These are phyloP conservation scores for Cottoperca gobio DNA, from an alignment of 2,797 vertebrate species.

Conservation along the genomic window DNA sequence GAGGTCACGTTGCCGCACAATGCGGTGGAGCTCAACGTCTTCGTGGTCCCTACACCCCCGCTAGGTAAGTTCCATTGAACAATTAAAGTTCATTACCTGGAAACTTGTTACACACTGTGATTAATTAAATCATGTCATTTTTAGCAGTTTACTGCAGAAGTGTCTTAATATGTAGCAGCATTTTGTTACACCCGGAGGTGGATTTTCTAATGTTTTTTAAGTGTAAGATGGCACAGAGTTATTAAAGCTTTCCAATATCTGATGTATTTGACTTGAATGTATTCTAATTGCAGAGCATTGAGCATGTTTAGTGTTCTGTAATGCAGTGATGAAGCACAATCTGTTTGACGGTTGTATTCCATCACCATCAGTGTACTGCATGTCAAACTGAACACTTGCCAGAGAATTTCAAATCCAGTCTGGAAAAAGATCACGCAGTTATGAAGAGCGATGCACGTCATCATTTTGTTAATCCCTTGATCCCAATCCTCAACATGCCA, in stretches of 20 bases:
- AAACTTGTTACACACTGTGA: not conserved
- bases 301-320: not conserved
- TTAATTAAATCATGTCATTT: not conserved
- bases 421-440: conserved; percentile 33
- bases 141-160: not conserved
- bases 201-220: not conserved
- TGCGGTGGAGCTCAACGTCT: conserved; percentile 94
- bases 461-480: conserved; percentile 39
- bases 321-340: not conserved
- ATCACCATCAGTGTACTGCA: not conserved
- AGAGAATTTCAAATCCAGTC: conserved; percentile 24
- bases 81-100: not conserved
- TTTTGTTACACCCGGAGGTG: not conserved
- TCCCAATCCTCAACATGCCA: conserved; percentile 9
- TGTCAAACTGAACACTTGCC: conserved; percentile 6
- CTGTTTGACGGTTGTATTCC: not conserved
- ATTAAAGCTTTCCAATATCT: not conserved
- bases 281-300: not conserved
- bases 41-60: conserved; percentile 87
- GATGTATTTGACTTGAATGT: not conserved
- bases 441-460: conserved; percentile 5
- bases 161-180: not conserved
- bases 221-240: not conserved
- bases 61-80: conserved; percentile 76
- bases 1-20: conserved; percentile 93